phyloP scores from a whole-genome alignment of 2,888 invertebrate species.

The Spodoptera picta region DNA sequence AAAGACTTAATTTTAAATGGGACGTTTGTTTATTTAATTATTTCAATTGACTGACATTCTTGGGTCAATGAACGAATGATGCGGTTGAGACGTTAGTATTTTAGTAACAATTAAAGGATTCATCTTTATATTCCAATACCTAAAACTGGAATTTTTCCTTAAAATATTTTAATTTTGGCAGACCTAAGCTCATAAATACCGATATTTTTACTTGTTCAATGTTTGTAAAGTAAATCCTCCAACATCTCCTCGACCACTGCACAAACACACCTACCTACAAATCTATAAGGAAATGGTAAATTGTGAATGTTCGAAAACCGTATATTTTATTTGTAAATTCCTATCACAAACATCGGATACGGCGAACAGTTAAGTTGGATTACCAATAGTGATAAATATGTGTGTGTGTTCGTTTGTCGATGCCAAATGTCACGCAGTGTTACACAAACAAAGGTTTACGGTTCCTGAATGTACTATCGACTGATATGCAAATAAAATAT shows the following conservation, averaged over 20 bases:
- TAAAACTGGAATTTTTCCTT: too few relatives aligned
- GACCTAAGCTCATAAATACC: too few relatives aligned
- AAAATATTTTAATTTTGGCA: too few relatives aligned
- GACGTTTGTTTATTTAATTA: conserved; percentile 12
- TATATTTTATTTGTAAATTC: background rate
- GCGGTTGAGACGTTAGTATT: conserved; percentile 22
- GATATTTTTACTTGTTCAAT: too few relatives aligned
- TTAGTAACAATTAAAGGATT: conserved; percentile 25
- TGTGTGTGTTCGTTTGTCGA: conserved; percentile 23
- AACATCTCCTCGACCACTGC: too few relatives aligned
- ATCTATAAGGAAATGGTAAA: too few relatives aligned
- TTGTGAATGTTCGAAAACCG: too few relatives aligned
- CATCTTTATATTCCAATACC: background rate
- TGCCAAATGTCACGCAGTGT: conserved; percentile 38
- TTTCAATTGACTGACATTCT: conserved; percentile 42
- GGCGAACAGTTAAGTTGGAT: conserved; percentile 31
- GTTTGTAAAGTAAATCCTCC: too few relatives aligned
- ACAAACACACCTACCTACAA: too few relatives aligned
- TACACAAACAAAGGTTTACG: conserved; percentile 28
- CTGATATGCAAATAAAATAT: conserved; percentile 1
- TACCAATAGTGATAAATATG: conserved; percentile 31
- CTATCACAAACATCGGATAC: conserved; percentile 16
- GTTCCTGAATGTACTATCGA: conserved; percentile 11
- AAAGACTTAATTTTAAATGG: conserved; percentile 14
- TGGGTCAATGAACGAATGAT: conserved; percentile 30